Evolutionary conservation across 2,797 vertebrate genomes (phyloP).

Genomic region (Margarornis squamiger): DNA sequence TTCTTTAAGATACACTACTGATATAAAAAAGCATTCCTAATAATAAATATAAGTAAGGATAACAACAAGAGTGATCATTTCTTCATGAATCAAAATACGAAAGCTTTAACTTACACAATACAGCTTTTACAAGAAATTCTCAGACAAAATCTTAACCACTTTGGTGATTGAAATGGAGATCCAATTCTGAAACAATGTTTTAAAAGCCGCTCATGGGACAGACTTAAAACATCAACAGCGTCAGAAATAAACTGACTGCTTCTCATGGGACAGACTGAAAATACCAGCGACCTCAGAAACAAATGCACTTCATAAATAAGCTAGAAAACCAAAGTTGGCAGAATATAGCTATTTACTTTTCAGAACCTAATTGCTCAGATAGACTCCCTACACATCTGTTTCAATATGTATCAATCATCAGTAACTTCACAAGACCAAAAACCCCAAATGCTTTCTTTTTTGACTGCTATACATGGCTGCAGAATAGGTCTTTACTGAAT

Average conservation of each 20-base stretch:
- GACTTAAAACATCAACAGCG: not conserved
- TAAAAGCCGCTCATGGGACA: not conserved
- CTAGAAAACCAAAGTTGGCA: not conserved
- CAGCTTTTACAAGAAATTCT: not conserved
- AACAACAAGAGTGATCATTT: not conserved
- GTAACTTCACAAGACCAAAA: not conserved
- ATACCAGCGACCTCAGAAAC: not conserved
- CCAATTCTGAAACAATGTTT: not conserved
- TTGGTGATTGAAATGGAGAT: not conserved
- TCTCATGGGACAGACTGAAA: not conserved
- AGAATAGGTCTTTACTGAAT: not conserved
- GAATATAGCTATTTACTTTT: not conserved
- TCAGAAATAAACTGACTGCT: not conserved
- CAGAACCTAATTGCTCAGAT: not conserved
- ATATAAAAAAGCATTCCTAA: not conserved
- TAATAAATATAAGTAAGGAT: not conserved
- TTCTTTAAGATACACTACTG: not conserved
- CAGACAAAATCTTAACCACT: not conserved
- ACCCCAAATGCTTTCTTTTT: not conserved
- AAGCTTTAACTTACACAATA: not conserved
- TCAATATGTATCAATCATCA: not conserved
- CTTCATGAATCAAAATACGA: not conserved
- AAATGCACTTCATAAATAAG: not conserved
- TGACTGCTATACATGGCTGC: rapidly evolving
- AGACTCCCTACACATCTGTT: not conserved